Base-by-base conservation (phyloP, 2,113 vertebrate species). In the Spheniscus mendiculus region DNA sequence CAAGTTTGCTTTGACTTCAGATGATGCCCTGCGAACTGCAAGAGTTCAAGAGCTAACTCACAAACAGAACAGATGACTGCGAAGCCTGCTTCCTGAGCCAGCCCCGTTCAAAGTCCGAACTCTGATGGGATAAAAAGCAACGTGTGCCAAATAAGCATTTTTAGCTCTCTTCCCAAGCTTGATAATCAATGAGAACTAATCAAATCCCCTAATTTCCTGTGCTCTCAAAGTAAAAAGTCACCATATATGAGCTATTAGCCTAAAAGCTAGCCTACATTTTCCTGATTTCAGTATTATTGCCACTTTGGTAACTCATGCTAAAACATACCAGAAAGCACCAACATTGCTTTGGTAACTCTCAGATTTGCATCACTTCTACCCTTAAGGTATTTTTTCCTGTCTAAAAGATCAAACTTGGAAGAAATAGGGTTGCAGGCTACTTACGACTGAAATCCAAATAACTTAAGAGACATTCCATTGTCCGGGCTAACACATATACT, bases 61-160 rank as follows among this genome's bases (percentile, higher is more conserved):
- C 6, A 27, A 36, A 40, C 56, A 56, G 67, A 53, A 45, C 83
- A 59, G 73, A 30, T 9, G 32, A 49, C 42, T 19, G 66, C 14
- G 81, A 61, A 70, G 50, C 52, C 53, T 32, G 45, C 58, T 23
- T n/a, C 80, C 76, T 36, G 94, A 66, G 45, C 79, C 91, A 49
- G 91, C 86, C 89, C 76, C 0, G 26, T 45, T 26, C 96, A 96
- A 96, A 96, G 95, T 94, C 94, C 94, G 78, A 61, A 32, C 30
- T 16, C 49, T 4, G 53, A 29, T 1, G 11, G 62, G 36, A 34
- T 12, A 30, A 45, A 87, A 90, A 47, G 40, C 61, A 69, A n/a
- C 47, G 6, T 0, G 23, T 72, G 88, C 67, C 67, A 89, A n/a
- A 36, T 0, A 9, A 65, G 56, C 44, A 34, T 10, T 6, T 80